Evolutionary conservation across 2,888 invertebrate genomes (phyloP), one percentile per base, ranked within the genome.

Genomic region (Tachina grossa): DNA sequence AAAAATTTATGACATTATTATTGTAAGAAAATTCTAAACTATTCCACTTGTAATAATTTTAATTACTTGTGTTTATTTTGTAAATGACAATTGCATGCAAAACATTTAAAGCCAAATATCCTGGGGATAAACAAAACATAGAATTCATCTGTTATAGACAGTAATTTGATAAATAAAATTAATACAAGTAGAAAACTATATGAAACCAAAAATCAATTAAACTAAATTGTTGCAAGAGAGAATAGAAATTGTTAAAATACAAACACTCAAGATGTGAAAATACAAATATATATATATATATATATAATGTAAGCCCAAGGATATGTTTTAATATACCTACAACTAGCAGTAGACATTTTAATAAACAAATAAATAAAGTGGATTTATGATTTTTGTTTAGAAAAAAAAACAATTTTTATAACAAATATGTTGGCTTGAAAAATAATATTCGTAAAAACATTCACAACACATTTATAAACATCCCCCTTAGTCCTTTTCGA

Each of bases 341-440:
- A 65, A 68, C 31, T 19, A 43, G n/a, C 19, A 72, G 41, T 51
- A 66, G 68, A 51, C 55, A 74, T 61, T 69, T 75, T 63, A 76
- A 53, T 68, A 53, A 78, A 51, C 22, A 77, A 39, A 75, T 51
- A 75, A 68, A 43, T 41, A 39, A 31, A 47, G 22, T 14, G 45
- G 41, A 79, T 51, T 72, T 51, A 31, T 47, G 71, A 61, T n/a
- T 43, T 43, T 4, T 43, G 16, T 6, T 6, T 19, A n/a, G 31
- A 86, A 49, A 31, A 41, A 72, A 74, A 51, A 51, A 22, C 63
- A 43, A 14, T 43, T 43, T 51, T 43, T 31, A 31, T 31, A 31
- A 31, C 31, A 31, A 31, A 31, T 31, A 31, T 31, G 31, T 31
- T 31, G 31, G 31, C 31, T 39, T 57, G 47, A 16, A 53, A 53